Percentiles rank a stretch among this genome's conserved stretches.
Evolutionary conservation across 2,113 vertebrate genomes (phyloP).

Genomic region (Zosterops japonicus): DNA sequence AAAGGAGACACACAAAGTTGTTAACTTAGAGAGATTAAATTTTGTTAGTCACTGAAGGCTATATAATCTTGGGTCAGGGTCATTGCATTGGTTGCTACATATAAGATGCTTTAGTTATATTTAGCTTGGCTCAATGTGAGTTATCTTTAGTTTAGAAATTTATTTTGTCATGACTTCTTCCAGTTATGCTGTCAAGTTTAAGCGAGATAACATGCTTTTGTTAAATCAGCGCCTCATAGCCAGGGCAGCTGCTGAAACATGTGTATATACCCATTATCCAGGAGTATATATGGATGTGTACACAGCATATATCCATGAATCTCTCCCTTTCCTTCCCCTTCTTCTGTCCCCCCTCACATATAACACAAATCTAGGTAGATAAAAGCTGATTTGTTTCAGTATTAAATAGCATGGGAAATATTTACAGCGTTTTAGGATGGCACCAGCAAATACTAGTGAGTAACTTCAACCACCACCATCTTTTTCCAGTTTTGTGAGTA

Average conservation of each 20-base stretch:
- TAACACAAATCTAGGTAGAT: neutral
- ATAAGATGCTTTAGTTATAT: neutral
- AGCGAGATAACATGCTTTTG: neutral
- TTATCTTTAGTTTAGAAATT: conserved; percentile 14
- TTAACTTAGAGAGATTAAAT: neutral
- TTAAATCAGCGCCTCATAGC: neutral
- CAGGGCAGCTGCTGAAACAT: neutral
- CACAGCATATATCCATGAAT: neutral
- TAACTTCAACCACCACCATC: neutral
- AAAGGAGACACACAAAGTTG: neutral
- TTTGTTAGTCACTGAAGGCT: neutral
- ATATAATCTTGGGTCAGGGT: neutral
- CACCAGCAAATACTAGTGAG: neutral
- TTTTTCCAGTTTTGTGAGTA: neutral
- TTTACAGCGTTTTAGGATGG: neutral
- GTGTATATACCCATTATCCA: neutral
- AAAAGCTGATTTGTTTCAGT: neutral
- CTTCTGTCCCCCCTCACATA: neutral
- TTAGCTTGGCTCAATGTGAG: neutral
- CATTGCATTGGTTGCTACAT: neutral
- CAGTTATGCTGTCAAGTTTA: neutral
- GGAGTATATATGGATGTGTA: neutral
- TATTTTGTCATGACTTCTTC: conserved; percentile 8
- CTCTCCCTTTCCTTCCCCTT: neutral
- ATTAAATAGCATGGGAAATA: neutral